Evolutionary conservation across 2,797 vertebrate genomes (phyloP).

Genomic region (Mormyrops boulengeri): DNA sequence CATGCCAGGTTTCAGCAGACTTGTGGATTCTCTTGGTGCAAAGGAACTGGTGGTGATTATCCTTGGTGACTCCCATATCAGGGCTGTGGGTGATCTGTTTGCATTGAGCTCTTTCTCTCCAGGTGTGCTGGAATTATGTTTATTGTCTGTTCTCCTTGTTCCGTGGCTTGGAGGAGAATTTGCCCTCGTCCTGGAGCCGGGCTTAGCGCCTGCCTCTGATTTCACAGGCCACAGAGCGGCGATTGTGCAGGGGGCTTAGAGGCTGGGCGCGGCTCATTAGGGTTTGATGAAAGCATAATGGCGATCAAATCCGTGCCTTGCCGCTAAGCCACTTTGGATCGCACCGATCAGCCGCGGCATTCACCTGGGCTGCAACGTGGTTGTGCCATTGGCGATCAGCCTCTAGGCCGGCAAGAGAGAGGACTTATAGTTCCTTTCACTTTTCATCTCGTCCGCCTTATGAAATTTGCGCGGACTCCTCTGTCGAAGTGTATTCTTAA

Average conservation of each 20-base stretch:
- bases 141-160: constrained; percentile 22
- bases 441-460: background rate
- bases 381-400: background rate
- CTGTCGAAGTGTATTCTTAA: background rate
- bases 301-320: constrained; percentile 40
- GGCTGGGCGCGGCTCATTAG: constrained; percentile 47
- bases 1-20: background rate
- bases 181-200: background rate
- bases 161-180: constrained; percentile 20
- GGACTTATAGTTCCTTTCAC: background rate
- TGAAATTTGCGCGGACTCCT: background rate
- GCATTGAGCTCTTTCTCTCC: background rate
- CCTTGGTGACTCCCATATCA: background rate
- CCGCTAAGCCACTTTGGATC: constrained; percentile 37
- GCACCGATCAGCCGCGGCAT: constrained; percentile 24
- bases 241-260: constrained; percentile 43
- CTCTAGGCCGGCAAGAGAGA: background rate
- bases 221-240: constrained; percentile 35
- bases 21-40: background rate
- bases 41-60: background rate
- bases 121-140: background rate
- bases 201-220: background rate
- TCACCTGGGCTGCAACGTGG: background rate
- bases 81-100: background rate
- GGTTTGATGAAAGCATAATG: constrained; percentile 49